phyloP scores from a whole-genome alignment of 2,888 invertebrate genomes.

The Fragum fragum region DNA sequence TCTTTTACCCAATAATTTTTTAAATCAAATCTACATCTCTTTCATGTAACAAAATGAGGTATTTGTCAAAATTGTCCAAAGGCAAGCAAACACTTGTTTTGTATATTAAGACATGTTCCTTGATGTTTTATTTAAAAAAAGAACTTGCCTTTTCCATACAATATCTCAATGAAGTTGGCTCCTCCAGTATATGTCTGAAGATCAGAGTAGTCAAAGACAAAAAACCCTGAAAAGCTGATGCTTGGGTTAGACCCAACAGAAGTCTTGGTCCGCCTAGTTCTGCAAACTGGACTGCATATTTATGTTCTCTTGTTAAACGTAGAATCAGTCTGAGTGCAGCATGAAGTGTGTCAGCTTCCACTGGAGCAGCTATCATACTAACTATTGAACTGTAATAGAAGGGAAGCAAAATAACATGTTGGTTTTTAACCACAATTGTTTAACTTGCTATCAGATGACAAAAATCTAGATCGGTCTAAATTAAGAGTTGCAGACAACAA shows the following conservation, averaged over 20 bases:
- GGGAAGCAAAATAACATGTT: too few species aligned
- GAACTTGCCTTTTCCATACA: conserved; percentile 92
- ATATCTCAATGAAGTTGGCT: conserved; percentile 90
- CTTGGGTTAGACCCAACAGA: conserved; percentile 91
- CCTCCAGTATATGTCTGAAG: conserved; percentile 93
- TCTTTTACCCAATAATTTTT: too few species aligned
- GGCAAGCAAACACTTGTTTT: too few species aligned
- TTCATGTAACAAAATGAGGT: too few species aligned
- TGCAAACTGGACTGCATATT: conserved; percentile 92
- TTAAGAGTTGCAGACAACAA: too few species aligned
- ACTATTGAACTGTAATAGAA: conserved; percentile 89
- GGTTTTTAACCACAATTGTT: too few species aligned
- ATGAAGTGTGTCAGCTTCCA: conserved; percentile 93
- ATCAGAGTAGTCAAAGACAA: conserved; percentile 92
- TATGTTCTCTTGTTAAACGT: conserved; percentile 92
- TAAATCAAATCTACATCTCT: too few species aligned
- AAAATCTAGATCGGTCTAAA: too few species aligned
- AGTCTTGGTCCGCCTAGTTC: conserved; percentile 92
- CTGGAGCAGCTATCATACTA: conserved; percentile 90
- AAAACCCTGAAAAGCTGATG: conserved; percentile 92
- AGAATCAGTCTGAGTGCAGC: conserved; percentile 92
- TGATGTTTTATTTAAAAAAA: too few species aligned
- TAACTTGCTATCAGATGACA: too few species aligned
- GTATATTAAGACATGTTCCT: too few species aligned
- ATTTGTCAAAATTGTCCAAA: too few species aligned